Conservation (phyloP, 2,888 invertebrate species). For the Mythimna lalbum region DNA sequence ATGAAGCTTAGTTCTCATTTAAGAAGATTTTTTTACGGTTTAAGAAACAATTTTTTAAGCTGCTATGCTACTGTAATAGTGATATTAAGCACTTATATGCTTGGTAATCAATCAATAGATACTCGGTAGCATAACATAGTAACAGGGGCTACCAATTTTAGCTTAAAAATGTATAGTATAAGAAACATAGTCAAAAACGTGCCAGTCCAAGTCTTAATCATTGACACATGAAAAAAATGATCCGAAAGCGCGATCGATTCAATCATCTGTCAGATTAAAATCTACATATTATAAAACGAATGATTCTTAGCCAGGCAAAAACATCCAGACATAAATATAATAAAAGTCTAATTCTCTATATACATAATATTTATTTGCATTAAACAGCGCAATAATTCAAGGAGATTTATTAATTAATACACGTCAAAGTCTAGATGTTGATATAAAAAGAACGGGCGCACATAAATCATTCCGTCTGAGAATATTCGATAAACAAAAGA, state of each 20-base stretch:
- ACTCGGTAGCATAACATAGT: neutral
- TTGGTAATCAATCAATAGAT: neutral
- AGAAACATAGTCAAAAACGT: neutral
- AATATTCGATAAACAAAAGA: slow-evolving; percentile 82
- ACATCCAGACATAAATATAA: slow-evolving; percentile 40
- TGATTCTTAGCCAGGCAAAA: slow-evolving; percentile 48
- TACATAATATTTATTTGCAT: slow-evolving; percentile 58
- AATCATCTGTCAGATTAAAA: slow-evolving; percentile 65
- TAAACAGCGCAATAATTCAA: slow-evolving; percentile 65
- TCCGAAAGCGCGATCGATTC: slow-evolving; percentile 50
- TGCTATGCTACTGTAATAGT: neutral
- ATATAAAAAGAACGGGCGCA: slow-evolving; percentile 68
- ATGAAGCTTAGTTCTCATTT: neutral
- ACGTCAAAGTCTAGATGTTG: slow-evolving; percentile 70
- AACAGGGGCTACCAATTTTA: slow-evolving; percentile 1
- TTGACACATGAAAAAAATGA: slow-evolving; percentile 33
- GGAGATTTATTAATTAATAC: slow-evolving; percentile 71
- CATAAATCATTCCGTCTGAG: slow-evolving; percentile 77
- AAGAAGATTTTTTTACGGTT: too few relatives aligned
- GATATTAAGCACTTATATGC: neutral
- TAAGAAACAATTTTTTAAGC: neutral
- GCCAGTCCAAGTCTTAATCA: slow-evolving; percentile 30
- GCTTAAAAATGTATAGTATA: slow-evolving; percentile 4
- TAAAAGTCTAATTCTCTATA: slow-evolving; percentile 47
- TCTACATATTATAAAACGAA: slow-evolving; percentile 59